Conservation (phyloP, 2,797 vertebrate genomes). For the Todus mexicanus region DNA sequence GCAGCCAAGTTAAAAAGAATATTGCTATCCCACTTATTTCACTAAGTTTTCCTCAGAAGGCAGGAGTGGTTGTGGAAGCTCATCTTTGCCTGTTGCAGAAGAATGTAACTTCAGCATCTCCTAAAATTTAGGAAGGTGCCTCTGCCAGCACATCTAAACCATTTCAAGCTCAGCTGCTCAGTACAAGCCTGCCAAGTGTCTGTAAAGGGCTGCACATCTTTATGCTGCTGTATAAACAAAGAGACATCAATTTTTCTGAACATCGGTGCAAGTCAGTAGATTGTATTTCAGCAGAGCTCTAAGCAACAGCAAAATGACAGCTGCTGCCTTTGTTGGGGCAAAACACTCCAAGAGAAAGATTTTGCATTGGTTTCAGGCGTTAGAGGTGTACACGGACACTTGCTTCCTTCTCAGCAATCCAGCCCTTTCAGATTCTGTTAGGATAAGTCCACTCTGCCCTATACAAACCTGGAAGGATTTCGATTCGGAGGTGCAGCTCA, state of each 20-base stretch:
- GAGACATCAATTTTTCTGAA: neutral
- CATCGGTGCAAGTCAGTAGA: neutral
- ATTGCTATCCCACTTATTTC: neutral
- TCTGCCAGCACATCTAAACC: neutral
- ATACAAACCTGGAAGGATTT: neutral
- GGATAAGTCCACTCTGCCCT: neutral
- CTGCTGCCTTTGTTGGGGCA: neutral
- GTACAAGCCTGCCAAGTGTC: neutral
- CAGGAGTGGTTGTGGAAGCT: neutral
- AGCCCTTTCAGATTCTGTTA: neutral
- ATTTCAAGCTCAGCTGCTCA: neutral
- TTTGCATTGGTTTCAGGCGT: neutral
- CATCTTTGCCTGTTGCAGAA: neutral
- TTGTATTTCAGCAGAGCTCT: neutral
- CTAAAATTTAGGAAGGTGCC: neutral
- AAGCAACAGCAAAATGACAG: neutral
- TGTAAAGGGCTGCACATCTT: neutral
- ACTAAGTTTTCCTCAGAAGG: neutral
- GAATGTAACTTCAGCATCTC: neutral
- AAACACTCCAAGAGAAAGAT: neutral
- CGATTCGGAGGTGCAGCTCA: neutral
- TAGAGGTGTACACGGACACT: neutral
- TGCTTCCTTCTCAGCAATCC: neutral
- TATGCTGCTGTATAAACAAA: neutral
- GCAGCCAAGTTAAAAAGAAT: neutral